Base-by-base conservation (phyloP, 2,888 invertebrate genomes). In the Octonoba sinensis region DNA sequence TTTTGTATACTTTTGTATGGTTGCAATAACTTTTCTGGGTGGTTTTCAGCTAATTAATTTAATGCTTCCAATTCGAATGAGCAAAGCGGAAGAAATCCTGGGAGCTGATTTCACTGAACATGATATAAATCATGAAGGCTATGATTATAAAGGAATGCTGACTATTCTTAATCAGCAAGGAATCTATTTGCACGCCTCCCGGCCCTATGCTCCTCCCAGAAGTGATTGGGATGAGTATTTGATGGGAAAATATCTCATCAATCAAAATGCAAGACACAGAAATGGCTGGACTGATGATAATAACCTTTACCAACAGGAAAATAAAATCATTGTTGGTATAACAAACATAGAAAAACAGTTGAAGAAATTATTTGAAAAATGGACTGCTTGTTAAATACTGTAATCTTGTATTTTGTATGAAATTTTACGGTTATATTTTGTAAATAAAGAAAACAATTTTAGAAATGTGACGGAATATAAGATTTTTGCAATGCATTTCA, bases 51-150 rank as follows among this genome's bases (percentile, higher is more conserved):
- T 88, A 47, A 93, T 96, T 20, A 92, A 96, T 88, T 92, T 92
- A 88, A 89, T 95, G 18, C 89, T 95, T 86, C 93, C 94, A 0
- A 95, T 97, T 82, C 91, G 96, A 18, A 95, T 96, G 96, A 92
- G 93, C 77, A 92, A 93, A 0, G 93, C 94, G 86, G 94, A 95
- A 67, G 96, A 97, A 88, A 89, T 95, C 62, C 89, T 96, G 16
- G 96, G 96, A 0, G 96, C 96, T 0, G 96, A 97, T 89, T 90
- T 96, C 65, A 60, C 36, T n/a, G 78, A 78, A 47, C 78, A 78
- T 57, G 69, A 73, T 24, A 73, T 78, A 18, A 72, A 72, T 16
- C 78, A 78, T 57, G 78, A 78, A 11, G 82, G 84, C 12, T 84
- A 83, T 46, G 76, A 84, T 49, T 84, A 84, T 65, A 67, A 79